These are phyloP conservation scores for Drosophila seclusa DNA, from an alignment of 2,888 invertebrate species.

Conservation along the genomic window DNA sequence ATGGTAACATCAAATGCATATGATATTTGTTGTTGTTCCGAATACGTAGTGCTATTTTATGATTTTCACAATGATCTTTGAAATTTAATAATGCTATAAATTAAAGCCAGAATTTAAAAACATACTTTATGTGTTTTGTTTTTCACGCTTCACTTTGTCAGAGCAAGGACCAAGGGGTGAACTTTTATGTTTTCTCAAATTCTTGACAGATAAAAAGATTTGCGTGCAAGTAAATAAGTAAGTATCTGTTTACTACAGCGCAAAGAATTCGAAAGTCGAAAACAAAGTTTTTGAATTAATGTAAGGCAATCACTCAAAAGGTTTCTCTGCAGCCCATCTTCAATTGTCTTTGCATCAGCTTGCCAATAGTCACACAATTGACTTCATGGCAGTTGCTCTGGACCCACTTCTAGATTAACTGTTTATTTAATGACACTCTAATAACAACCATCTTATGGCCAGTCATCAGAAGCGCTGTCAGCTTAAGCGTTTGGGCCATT, in stretches of 20 bases:
- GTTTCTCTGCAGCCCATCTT: constrained; percentile 11
- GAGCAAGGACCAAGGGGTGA: not conserved
- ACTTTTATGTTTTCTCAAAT: constrained; percentile 3
- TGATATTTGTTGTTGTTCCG: not conserved
- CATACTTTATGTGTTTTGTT: not conserved
- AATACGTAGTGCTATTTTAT: constrained; percentile 19
- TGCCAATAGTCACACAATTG: constrained; percentile 41
- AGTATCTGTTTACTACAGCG: not conserved
- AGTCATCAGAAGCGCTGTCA: constrained; percentile 20
- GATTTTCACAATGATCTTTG: constrained; percentile 41
- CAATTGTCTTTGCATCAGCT: not conserved
- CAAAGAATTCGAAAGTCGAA: constrained; percentile 26
- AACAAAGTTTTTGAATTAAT: constrained; percentile 41
- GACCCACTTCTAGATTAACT: constrained; percentile 29
- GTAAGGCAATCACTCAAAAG: constrained; percentile 48
- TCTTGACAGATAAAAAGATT: constrained; percentile 27
- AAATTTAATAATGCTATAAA: constrained; percentile 14
- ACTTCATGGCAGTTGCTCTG: constrained; percentile 8
- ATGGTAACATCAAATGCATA: constrained; percentile 19
- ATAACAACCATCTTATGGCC: constrained; percentile 48
- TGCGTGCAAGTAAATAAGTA: constrained; percentile 1
- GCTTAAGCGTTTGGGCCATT: constrained; percentile 18
- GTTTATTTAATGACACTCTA: constrained; percentile 44
- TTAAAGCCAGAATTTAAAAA: not conserved
- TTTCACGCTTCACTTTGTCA: not conserved